Evolutionary conservation across 2,113 vertebrate species (phyloP).

Genomic region (Cottus gobio): DNA sequence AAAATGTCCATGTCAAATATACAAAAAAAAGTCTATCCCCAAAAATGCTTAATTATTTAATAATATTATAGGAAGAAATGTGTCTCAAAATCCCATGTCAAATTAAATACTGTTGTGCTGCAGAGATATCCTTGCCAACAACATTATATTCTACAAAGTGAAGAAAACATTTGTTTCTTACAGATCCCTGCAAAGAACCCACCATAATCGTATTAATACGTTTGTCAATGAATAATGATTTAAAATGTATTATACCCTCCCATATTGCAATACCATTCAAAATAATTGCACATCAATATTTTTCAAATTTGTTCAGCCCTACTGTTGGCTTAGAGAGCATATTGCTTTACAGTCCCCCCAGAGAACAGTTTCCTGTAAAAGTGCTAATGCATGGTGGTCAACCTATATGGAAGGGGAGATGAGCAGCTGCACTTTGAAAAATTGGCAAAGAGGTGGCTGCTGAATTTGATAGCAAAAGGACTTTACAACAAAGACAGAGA

Average conservation of each 20-base stretch:
- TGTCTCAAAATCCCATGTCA: too few species aligned
- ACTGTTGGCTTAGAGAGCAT: constrained; percentile 22
- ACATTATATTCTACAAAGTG: neutral
- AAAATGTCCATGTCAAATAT: constrained; percentile 7
- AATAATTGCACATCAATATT: neutral
- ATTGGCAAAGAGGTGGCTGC: constrained; percentile 50
- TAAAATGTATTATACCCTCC: neutral
- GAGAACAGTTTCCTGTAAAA: constrained; percentile 72
- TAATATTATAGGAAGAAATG: too few species aligned
- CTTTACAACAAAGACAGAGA: constrained; percentile 54
- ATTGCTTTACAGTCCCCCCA: constrained; percentile 43
- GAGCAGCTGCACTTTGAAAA: constrained; percentile 58
- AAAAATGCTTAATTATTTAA: neutral
- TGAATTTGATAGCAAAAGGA: constrained; percentile 52
- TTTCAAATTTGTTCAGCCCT: neutral
- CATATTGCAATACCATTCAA: neutral
- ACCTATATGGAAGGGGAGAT: constrained; percentile 40
- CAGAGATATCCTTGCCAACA: neutral
- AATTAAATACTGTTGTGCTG: too few species aligned
- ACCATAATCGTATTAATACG: neutral
- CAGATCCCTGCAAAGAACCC: neutral
- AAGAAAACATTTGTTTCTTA: neutral
- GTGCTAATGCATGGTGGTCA: constrained; percentile 69
- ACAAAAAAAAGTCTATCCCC: neutral
- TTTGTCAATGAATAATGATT: neutral